Evolutionary conservation across 2,797 vertebrate species (phyloP).

Genomic region (Ambastaia sidthimunki): DNA sequence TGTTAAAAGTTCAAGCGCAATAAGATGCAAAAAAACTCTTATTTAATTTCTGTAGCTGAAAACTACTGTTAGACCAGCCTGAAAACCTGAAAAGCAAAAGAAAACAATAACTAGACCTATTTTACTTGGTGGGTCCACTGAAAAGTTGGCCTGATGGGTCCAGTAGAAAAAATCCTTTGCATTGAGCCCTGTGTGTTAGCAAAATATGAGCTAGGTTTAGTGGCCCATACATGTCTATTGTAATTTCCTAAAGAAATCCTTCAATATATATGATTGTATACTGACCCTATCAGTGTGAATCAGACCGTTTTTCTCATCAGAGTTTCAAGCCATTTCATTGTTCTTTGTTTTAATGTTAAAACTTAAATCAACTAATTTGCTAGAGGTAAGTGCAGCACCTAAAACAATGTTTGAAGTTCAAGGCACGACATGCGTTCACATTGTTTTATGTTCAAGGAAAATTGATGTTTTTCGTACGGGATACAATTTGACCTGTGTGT

Average conservation of each 20-base stretch:
- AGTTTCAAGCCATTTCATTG: slow-evolving; percentile 15
- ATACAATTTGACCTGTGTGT: too few species aligned
- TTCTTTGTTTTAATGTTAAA: slow-evolving; percentile 16
- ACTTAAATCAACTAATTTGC: neutral
- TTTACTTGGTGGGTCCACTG: too few species aligned
- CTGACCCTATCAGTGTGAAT: slow-evolving; percentile 5
- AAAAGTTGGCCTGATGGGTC: too few species aligned
- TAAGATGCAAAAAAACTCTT: too few species aligned
- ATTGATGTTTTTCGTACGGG: too few species aligned
- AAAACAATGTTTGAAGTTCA: slow-evolving; percentile 7
- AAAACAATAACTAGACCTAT: too few species aligned
- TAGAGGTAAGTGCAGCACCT: neutral
- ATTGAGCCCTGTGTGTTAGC: neutral
- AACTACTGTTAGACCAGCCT: too few species aligned
- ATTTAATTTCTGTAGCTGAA: too few species aligned
- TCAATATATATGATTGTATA: slow-evolving; percentile 18
- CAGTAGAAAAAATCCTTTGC: too few species aligned
- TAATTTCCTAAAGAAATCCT: slow-evolving; percentile 13
- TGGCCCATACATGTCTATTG: slow-evolving; percentile 33
- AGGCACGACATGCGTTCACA: neutral
- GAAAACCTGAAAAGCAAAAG: too few species aligned
- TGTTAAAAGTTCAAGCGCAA: too few species aligned
- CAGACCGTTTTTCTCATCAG: neutral
- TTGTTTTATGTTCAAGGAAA: neutral
- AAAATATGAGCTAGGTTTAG: slow-evolving; percentile 37